Base-by-base conservation (phyloP, 35 echinoderm and acorn worm genomes). In the Heliocidaris tuberculata region DNA sequence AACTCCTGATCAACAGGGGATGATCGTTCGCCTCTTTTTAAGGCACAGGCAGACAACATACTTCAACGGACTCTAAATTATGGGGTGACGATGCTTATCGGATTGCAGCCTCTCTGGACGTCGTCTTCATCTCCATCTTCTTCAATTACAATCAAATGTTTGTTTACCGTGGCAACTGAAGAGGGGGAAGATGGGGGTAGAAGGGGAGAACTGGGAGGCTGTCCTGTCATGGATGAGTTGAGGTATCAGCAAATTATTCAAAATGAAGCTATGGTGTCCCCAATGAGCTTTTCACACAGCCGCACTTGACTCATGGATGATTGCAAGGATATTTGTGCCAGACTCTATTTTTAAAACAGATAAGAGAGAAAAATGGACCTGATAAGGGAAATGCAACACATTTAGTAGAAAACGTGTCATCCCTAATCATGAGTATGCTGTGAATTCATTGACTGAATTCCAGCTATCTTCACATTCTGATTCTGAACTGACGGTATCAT, bases 61-160 rank as follows among this genome's bases (percentile, higher is more conserved):
- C 27, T 78, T 78, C 65, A 78, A 27, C 65, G 27, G 17, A n/a
- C 65, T 78, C 65, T 78, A 78, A 78, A 78, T 78, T 78, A 78
- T 78, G 65, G 65, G 65, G 65, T 78, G 65, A 78, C 65, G 27
- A 21, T 78, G 65, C 21, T 78, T 24, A 78, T 78, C 65, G 65
- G 65, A 78, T 78, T 78, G 65, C 65, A 78, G 65, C 65, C 65
- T n/a, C 65, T 19, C 65, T n/a, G 27, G 65, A 78, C 65, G 19
- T 7, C 21, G 2, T 78, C 65, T 78, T 78, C 65, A 78, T 78
- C 65, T 78, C 65, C 21, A 78, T 78, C 65, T 78, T 78, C 65
- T 78, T 78, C 65, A n/a, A 78, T 78, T 78, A 78, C 65, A n/a
- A 78, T 78, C 65, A 21, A 78, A 78, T 27, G 65, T 78, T 78